Conservation (phyloP, 2,113 vertebrate species). For the Ascaphus truei region DNA sequence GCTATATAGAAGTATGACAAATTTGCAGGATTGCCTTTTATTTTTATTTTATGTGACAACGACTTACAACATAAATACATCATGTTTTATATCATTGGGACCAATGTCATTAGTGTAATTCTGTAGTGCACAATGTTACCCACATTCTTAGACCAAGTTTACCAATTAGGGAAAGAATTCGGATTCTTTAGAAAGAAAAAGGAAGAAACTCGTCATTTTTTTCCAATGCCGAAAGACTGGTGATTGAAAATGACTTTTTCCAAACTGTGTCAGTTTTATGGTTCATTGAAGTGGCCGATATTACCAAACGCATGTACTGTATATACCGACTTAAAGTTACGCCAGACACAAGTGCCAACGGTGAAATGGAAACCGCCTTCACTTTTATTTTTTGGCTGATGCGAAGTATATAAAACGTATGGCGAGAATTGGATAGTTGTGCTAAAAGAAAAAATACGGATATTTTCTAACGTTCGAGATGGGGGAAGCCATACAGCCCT, state of each 20-base stretch:
- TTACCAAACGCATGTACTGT: constrained; percentile 17
- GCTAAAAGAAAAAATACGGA: background rate
- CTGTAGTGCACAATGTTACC: too few relatives aligned
- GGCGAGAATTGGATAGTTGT: background rate
- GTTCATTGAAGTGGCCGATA: constrained; percentile 22
- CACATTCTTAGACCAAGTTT: background rate
- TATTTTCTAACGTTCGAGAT: background rate
- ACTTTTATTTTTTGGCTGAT: constrained; percentile 2
- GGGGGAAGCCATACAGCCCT: background rate
- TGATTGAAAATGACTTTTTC: constrained; percentile 16
- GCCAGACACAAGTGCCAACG: background rate
- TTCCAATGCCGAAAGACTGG: constrained; percentile 9
- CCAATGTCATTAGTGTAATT: too few relatives aligned
- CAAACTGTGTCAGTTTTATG: constrained; percentile 24
- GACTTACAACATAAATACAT: too few relatives aligned
- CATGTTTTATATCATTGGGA: too few relatives aligned
- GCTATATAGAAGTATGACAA: too few relatives aligned
- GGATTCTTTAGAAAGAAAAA: constrained; percentile 8
- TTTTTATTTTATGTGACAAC: too few relatives aligned
- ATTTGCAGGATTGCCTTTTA: background rate
- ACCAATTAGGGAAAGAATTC: background rate
- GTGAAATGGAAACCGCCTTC: constrained; percentile 9
- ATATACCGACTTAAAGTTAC: constrained; percentile 20
- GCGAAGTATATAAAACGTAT: background rate
- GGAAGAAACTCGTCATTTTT: background rate